Base-by-base conservation (phyloP, 2,797 vertebrate genomes). In the Telmatherina bonti region DNA sequence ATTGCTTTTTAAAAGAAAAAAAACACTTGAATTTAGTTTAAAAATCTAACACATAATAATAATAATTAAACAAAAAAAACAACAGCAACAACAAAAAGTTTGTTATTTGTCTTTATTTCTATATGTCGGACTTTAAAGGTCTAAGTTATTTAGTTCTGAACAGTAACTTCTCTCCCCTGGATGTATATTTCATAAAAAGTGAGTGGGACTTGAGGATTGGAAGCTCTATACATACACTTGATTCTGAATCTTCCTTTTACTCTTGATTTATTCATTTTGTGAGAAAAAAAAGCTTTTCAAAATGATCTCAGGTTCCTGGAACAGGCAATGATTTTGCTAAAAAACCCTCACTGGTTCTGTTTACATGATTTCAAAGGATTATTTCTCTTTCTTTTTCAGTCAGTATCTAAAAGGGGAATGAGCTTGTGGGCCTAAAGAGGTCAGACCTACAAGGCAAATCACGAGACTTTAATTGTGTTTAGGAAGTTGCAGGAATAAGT, bases 391-490 rank as follows among this genome's bases (percentile, higher is more conserved):
- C 22, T 51, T 51, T 26, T 51, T 24, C 49, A 51, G 24, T 51
- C 13, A 13, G 24, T 26, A 52, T 15, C 24, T 52, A 27, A 15
- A 27, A 20, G 49, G 6, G 49, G 49, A 24, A 52, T 2, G 49
- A 52, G 26, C 22, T 52, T 27, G 1, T 2, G 16, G 7, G 41
- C 16, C 20, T 2, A 43, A 35, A 59, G 35, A 41, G 22, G 56
- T 24, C 36, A 59, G n/a, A 36, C n/a, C 35, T 62, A 4, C 12
- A 36, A 11, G 6, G 38, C 38, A 41, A 16, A 41, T 41, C 29
- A 52, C 41, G 18, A 65, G 16, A 31, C 20, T 20, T 5, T 4
- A 64, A 54, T 56, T 74, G 51, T 49, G 71, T 29, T 62, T 7
- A 59, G 8, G 35, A 38, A 22, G 24, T 26, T 41, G 29, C 33